Percentiles rank a stretch among this genome's conserved stretches.
Evolutionary conservation across 2,113 vertebrate species (phyloP).

Genomic region (Antigone vipio): DNA sequence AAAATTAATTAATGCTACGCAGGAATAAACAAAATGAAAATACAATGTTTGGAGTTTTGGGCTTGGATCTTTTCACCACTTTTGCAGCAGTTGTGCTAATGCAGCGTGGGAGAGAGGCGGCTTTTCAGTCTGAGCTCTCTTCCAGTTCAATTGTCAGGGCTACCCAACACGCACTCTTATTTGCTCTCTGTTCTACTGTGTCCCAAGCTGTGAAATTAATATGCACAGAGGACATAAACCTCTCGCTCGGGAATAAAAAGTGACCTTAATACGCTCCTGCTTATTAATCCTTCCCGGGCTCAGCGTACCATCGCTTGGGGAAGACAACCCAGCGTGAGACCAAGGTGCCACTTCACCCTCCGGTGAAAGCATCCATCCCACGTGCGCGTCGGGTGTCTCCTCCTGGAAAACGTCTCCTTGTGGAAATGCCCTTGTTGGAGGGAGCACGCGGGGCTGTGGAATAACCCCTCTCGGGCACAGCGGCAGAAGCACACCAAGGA

Average conservation of each 20-base stretch:
- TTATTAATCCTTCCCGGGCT: background rate
- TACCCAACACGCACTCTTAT: background rate
- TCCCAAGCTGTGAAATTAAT: constrained; percentile 32
- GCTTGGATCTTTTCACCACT: fast-evolving
- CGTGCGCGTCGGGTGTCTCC: fast-evolving
- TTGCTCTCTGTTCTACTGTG: background rate
- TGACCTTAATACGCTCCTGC: background rate
- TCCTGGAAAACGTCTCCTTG: background rate
- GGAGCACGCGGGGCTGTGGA: background rate
- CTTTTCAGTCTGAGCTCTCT: background rate
- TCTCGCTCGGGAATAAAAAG: background rate
- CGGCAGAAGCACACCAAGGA: too few relatives aligned
- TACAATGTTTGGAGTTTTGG: background rate
- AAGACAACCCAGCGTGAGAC: background rate
- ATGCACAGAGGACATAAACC: constrained; percentile 25
- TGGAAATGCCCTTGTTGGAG: background rate
- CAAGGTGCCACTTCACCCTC: background rate
- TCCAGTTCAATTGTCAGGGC: background rate
- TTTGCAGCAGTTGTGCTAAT: background rate
- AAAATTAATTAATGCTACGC: background rate
- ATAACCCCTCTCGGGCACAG: background rate
- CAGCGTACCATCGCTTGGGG: fast-evolving
- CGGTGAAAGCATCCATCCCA: background rate
- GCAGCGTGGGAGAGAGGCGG: background rate
- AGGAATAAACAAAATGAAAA: background rate